These are phyloP conservation scores for Parascotia fuliginaria DNA, from an alignment of 2,888 invertebrate species.

Conservation along the genomic window DNA sequence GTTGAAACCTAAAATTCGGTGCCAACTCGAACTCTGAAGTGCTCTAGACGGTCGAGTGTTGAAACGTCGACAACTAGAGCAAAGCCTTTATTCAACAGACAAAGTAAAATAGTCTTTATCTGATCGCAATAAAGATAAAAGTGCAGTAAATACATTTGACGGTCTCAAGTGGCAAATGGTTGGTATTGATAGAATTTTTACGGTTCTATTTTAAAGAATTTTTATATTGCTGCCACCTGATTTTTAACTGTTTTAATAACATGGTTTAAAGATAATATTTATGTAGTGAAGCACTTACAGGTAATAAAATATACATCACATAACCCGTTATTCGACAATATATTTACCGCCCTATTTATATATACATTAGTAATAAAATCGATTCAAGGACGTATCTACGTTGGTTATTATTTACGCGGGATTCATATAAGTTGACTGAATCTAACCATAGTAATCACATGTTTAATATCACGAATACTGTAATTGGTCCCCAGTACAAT, in stretches of 20 bases:
- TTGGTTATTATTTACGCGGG: not conserved
- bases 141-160: constrained; percentile 44
- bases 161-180: constrained; percentile 57
- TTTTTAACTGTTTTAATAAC: constrained; percentile 46
- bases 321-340: constrained; percentile 1
- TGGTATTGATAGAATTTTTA: constrained; percentile 70
- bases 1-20: constrained; percentile 82
- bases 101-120: constrained; percentile 47
- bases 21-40: constrained; percentile 82
- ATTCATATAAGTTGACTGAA: not conserved
- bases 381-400: constrained; percentile 15
- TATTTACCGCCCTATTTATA: not conserved
- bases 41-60: constrained; percentile 62
- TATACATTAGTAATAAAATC: constrained; percentile 21
- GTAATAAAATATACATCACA: not conserved
- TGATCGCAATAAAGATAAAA: constrained; percentile 36
- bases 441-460: constrained; percentile 12
- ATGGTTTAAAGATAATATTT: constrained; percentile 5
- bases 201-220: constrained; percentile 58
- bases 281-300: not conserved
- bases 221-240: constrained; percentile 60
- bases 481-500: not conserved
- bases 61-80: constrained; percentile 52
- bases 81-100: constrained; percentile 23
- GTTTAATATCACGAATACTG: constrained; percentile 1